Percentiles rank a stretch among this genome's conserved stretches.
Evolutionary conservation across 2,888 invertebrate genomes (phyloP).

Genomic region (Marronus borbonicus): DNA sequence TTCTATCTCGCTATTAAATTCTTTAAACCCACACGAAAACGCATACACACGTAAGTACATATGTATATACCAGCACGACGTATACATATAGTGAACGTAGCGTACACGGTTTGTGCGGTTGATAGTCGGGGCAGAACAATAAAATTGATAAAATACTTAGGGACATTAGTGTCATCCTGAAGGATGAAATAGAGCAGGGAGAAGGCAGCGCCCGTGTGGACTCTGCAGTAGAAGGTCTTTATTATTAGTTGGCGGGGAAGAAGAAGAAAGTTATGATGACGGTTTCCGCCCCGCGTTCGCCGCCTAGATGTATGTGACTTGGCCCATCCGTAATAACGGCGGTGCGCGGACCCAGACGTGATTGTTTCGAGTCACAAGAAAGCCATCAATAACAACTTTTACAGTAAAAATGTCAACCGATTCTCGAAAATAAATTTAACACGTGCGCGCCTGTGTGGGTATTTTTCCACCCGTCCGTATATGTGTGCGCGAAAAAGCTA

Average conservation of each 20-base stretch:
- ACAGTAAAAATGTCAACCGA: constrained; percentile 65
- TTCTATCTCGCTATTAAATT: constrained; percentile 51
- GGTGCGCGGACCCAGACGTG: constrained; percentile 58
- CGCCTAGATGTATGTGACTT: constrained; percentile 58
- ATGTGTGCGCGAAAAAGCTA: constrained; percentile 49
- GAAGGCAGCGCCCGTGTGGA: constrained; percentile 55
- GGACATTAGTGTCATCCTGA: constrained; percentile 68
- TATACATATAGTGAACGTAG: neutral
- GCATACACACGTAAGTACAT: constrained; percentile 13
- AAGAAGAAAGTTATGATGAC: constrained; percentile 62
- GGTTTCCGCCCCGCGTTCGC: constrained; percentile 57
- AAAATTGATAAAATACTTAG: constrained; percentile 69
- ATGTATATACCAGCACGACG: neutral
- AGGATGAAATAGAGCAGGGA: constrained; percentile 64
- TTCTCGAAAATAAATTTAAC: constrained; percentile 57
- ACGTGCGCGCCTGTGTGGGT: constrained; percentile 51
- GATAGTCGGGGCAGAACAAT: constrained; percentile 67
- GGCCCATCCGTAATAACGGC: constrained; percentile 59
- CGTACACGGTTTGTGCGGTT: constrained; percentile 55
- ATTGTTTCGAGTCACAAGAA: constrained; percentile 63
- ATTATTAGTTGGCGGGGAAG: constrained; percentile 64
- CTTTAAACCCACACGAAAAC: constrained; percentile 50
- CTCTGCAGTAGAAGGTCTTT: constrained; percentile 63
- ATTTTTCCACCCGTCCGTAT: constrained; percentile 14
- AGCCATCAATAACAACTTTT: constrained; percentile 67